These are phyloP conservation scores for Crotalus helleri DNA, from an alignment of 2,113 vertebrate species.

Conservation along the genomic window DNA sequence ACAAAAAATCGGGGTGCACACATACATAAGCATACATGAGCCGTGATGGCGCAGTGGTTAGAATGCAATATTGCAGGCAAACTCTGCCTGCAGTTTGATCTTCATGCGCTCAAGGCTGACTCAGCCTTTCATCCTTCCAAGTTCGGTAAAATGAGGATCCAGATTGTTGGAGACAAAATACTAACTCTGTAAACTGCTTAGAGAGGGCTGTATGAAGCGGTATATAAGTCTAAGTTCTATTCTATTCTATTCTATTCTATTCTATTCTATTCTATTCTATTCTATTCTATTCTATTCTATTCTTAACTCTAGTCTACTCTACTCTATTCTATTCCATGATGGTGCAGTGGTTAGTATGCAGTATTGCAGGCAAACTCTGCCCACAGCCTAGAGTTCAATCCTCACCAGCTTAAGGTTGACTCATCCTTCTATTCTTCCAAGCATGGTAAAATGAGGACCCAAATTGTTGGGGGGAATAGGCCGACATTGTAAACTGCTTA, in stretches of 20 bases:
- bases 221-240: no score
- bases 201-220: no score
- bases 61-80: neutral
- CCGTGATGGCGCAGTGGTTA: neutral
- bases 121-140: neutral
- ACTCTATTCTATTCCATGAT: no score
- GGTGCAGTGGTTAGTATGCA: neutral
- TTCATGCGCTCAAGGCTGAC: neutral
- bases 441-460: no score
- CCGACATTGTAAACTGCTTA: no score
- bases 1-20: slow-evolving; percentile 2
- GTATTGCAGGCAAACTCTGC: neutral
- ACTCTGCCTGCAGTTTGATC: neutral
- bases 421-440: neutral
- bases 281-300: no score
- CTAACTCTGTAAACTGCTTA: neutral
- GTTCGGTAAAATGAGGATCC: neutral
- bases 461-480: no score
- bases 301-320: no score
- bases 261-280: no score
- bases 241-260: no score
- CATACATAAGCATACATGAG: neutral
- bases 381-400: neutral
- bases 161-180: neutral
- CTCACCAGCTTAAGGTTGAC: neutral